Evolutionary conservation across 2,113 vertebrate species (phyloP), one percentile per base, ranked within the genome.

Genomic region (Apaloderma vittatum): DNA sequence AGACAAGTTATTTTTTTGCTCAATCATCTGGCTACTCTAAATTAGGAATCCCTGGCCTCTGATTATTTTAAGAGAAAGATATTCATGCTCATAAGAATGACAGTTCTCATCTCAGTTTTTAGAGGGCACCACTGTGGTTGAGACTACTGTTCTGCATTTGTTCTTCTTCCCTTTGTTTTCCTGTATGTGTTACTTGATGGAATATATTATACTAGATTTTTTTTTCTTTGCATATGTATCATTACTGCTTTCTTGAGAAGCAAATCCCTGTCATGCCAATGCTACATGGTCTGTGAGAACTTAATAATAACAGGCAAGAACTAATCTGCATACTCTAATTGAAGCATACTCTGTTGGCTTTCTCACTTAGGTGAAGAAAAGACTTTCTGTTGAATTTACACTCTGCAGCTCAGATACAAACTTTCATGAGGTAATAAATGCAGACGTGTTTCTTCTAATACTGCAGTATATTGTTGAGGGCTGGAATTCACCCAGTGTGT

Each of bases 311-410:
- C 6, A 36, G 77, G 22, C 70, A 48, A 86, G 34, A 81, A 55
- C 11, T 59, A 36, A 97, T 97, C 88, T 96, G 51, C 67, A 83
- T 96, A 51, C 24, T 77, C 55, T 90, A 70, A 96, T 90, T 94
- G 52, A 95, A 91, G 66, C 37, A 13, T 82, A 27, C 24, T 34
- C 58, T 74, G 8, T 19, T 82, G 63, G 49, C 29, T 83, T 86
- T 63, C 30, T 92, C 87, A 54, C 54, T 90, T 85, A 70, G 62
- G 37, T 77, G 46, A 76, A 63, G 52, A 48, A 84, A 74, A 27
- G 17, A 30, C 14, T 91, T 88, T 58, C 11, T 61, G 11, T 71
- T 92, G 40, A 49, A 88, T 93, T 88, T 86, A 12, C 63, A 43
- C 29, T 48, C 21, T 83, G 40, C 49, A 86, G 49, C 51, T 87